Base-by-base conservation (phyloP, 2,888 invertebrate genomes). In the Dolichopus griseipennis region DNA sequence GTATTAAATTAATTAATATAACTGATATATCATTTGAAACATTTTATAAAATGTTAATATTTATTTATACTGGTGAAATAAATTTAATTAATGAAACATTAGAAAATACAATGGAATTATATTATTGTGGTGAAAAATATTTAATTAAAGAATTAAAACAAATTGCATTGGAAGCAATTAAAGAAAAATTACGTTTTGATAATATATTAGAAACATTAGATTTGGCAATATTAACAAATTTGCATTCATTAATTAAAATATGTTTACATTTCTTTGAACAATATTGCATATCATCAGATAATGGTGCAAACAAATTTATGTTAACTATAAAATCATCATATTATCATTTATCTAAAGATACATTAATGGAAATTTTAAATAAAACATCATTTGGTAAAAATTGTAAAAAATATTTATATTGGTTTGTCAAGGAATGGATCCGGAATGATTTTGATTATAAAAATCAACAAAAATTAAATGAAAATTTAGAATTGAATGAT, bases 1-100 rank as follows among this genome's bases (percentile, higher is more conserved):
- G 52, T 18, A 52, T 18, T 4, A 84, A 85, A 72, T 86, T 86
- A 61, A 81, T 81, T 33, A 77, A 76, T 69, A 80, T 83, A 64
- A 74, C 81, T 10, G 83, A 83, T 67, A 80, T 83, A 67, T 79
- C 79, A 68, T 75, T 78, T 2, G 77, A 79, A 1, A 78, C 79
- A n/a, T 83, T 83, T 70, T 75, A 79, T 64, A 75, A 78, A 10
- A 73, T 83, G 34, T 71, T 83, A 18, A 74, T 78, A 68, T 82
- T 77, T 69, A 78, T 80, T 33, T 81, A 81, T 70, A 77, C 77
- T 0, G 78, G 78, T 20, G 72, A 72, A 3, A 74, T 79, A 10
- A 74, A 78, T 66, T 76, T 78, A 65, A 75, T 75, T 20, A 69
- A 72, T 1, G 72, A 77, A 37, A 72, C 74, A 15, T 71, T 81